These are phyloP conservation scores for Intellagama lesueurii DNA, from an alignment of 2,797 vertebrate genomes.

Conservation along the genomic window DNA sequence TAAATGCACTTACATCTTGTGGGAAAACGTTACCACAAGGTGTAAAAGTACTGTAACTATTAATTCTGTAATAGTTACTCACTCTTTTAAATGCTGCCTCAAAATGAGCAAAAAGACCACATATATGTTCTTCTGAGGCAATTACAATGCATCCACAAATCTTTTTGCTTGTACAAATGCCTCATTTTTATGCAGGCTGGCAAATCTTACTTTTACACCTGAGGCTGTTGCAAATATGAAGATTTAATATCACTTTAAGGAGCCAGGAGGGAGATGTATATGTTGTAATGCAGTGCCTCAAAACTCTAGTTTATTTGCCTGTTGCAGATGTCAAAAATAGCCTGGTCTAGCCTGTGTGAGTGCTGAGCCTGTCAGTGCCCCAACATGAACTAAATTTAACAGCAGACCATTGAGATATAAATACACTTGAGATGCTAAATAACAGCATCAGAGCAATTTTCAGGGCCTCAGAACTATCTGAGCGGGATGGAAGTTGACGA, in stretches of 20 bases:
- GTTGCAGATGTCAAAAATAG: background rate
- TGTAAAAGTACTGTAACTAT: background rate
- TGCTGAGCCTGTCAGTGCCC: slow-evolving; percentile 24
- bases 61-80: background rate
- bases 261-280: background rate
- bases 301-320: slow-evolving; percentile 29
- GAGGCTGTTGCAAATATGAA: slow-evolving; percentile 54
- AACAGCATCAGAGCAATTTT: slow-evolving; percentile 35
- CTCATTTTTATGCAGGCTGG: background rate
- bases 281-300: background rate
- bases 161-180: background rate
- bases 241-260: slow-evolving; percentile 28
- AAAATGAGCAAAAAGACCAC: background rate
- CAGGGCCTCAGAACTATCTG: slow-evolving; percentile 42
- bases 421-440: slow-evolving; percentile 60
- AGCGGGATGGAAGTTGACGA: slow-evolving; percentile 48
- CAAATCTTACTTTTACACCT: slow-evolving; percentile 41
- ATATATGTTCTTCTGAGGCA: background rate
- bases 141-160: background rate
- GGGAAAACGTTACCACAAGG: background rate
- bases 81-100: background rate
- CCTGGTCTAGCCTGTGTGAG: background rate
- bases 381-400: slow-evolving; percentile 45
- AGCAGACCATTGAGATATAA: slow-evolving; percentile 52
- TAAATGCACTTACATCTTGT: background rate